Percentiles rank a stretch among this genome's conserved stretches.
Conservation (phyloP, 2,797 vertebrate genomes). For the Pseudochaenichthys georgianus region DNA sequence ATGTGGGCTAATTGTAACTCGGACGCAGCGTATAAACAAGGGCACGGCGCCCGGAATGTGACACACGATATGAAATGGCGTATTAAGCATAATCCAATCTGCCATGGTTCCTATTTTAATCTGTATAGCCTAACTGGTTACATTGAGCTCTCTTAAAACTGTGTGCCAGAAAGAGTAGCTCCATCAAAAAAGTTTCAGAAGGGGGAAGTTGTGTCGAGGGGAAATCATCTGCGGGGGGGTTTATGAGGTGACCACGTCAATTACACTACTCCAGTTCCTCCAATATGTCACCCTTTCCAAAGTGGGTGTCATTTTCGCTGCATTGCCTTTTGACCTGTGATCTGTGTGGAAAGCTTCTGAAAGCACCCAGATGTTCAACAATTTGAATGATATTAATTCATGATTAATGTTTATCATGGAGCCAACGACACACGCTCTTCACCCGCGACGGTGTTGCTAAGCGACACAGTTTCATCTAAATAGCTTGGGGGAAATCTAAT, state of each 20-base stretch:
- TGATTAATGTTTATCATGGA: constrained; percentile 64
- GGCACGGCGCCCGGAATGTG: constrained; percentile 81
- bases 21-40: constrained; percentile 74
- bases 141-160: constrained; percentile 66
- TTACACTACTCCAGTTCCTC: neutral
- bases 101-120: constrained; percentile 81
- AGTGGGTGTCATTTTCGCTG: constrained; percentile 37
- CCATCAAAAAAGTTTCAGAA: constrained; percentile 55
- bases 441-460: constrained; percentile 71
- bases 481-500: constrained; percentile 70
- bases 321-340: constrained; percentile 49
- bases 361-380: constrained; percentile 51
- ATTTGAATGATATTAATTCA: constrained; percentile 66
- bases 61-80: constrained; percentile 77
- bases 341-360: constrained; percentile 15
- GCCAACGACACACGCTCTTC: constrained; percentile 48
- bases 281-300: constrained; percentile 58
- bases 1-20: constrained; percentile 79
- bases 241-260: constrained; percentile 66
- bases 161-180: constrained; percentile 66
- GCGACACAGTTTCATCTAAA: constrained; percentile 69
- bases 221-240: constrained; percentile 42
- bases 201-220: constrained; percentile 39
- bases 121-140: constrained; percentile 54
- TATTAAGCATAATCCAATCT: constrained; percentile 82